phyloP scores from a whole-genome alignment of 2,888 invertebrate genomes.

The Eristalinus sepulchralis region DNA sequence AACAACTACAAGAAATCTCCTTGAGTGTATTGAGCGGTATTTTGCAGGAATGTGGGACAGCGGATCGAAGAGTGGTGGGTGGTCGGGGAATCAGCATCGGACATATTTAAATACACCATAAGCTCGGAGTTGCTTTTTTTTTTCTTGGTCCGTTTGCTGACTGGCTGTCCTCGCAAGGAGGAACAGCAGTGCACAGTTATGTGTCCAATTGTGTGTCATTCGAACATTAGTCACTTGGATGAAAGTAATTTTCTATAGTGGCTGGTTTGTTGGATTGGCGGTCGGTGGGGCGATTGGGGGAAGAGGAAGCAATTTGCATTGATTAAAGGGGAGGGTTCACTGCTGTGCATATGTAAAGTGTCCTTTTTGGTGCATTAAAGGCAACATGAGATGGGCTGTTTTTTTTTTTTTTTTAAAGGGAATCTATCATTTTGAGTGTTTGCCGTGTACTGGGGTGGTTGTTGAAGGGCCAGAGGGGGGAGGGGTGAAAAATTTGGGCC shows the following conservation, averaged over 20 bases:
- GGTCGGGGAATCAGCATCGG: conserved; percentile 11
- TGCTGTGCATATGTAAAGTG: conserved; percentile 3
- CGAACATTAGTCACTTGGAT: conserved; percentile 59
- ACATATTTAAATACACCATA: conserved; percentile 58
- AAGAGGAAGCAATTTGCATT: conserved; percentile 63
- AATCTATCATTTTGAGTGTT: background rate
- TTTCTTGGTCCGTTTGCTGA: background rate
- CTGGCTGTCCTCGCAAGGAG: background rate
- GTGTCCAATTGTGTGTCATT: conserved; percentile 63
- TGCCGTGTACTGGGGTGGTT: background rate
- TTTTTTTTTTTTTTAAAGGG: background rate
- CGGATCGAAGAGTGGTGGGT: conserved; percentile 3
- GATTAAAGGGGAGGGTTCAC: conserved; percentile 45
- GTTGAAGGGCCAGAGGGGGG: too few relatives aligned
- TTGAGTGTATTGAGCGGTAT: conserved; percentile 53
- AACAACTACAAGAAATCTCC: conserved; percentile 47
- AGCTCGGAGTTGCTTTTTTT: background rate
- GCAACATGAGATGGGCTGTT: background rate
- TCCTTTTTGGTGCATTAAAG: background rate
- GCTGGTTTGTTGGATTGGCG: background rate
- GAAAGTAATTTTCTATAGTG: conserved; percentile 60
- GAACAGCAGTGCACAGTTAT: conserved; percentile 44
- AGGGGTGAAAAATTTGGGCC: background rate
- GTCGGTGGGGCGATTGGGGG: background rate
- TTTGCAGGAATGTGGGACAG: conserved; percentile 34